Conservation (phyloP, 2,888 invertebrate species). For the Gordius sp. region DNA sequence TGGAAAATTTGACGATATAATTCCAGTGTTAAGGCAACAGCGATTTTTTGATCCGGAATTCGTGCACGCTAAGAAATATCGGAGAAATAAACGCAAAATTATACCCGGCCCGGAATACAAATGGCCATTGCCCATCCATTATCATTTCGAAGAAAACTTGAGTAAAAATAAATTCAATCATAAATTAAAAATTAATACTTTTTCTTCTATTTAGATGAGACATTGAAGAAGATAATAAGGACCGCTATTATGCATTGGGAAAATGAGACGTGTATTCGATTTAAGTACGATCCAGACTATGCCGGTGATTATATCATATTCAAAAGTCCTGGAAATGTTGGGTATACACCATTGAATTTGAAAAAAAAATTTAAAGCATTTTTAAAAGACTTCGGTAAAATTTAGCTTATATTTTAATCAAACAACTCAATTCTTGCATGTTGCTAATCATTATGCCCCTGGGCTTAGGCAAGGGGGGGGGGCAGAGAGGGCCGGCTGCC, state of each 20-base stretch:
- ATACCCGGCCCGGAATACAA: slow-evolving; percentile 3
- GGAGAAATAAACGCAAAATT: neutral
- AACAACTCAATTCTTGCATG: too few relatives aligned
- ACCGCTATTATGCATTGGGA: slow-evolving; percentile 1
- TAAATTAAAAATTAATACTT: neutral
- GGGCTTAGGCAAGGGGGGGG: too few relatives aligned
- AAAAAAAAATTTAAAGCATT: too few relatives aligned
- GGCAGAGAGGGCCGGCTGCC: too few relatives aligned
- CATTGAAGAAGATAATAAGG: neutral
- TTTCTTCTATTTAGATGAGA: neutral
- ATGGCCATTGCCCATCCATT: neutral
- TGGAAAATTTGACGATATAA: slow-evolving; percentile 10
- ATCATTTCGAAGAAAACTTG: neutral
- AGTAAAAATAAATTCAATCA: neutral
- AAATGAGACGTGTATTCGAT: neutral
- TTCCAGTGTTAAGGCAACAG: slow-evolving; percentile 1
- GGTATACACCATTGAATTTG: too few relatives aligned
- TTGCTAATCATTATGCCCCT: too few relatives aligned
- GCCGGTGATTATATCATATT: neutral
- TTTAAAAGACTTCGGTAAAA: too few relatives aligned
- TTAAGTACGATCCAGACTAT: neutral
- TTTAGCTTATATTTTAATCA: too few relatives aligned
- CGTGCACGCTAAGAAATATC: too few relatives aligned
- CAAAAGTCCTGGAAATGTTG: slow-evolving; percentile 3
- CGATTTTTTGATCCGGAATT: slow-evolving; percentile 11